These are phyloP conservation scores for Solea solea DNA, from an alignment of 2,113 vertebrate genomes.

Conservation along the genomic window DNA sequence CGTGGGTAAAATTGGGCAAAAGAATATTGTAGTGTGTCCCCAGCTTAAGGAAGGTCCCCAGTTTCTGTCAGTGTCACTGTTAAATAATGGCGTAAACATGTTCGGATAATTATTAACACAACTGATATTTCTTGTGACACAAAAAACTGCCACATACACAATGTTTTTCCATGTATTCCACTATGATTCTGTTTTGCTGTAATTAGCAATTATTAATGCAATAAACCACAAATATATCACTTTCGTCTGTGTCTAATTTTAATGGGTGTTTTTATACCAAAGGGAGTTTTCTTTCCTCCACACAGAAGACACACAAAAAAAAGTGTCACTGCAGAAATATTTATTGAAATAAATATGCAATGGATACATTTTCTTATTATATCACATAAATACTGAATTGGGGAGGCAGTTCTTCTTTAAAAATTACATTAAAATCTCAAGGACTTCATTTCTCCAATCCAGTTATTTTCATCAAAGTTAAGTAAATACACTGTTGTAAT, in stretches of 20 bases:
- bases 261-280: not conserved
- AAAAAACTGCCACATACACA: too few relatives aligned
- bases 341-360: conserved; percentile 83
- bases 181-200: not conserved
- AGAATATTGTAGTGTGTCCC: too few relatives aligned
- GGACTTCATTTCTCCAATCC: conserved; percentile 58
- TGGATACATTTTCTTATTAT: conserved; percentile 74
- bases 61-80: too few relatives aligned
- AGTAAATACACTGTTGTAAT: conserved; percentile 39
- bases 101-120: not conserved
- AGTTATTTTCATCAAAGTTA: conserved; percentile 44
- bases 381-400: conserved; percentile 80
- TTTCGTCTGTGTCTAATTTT: not conserved
- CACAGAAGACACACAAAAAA: conserved; percentile 24
- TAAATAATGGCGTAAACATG: too few relatives aligned
- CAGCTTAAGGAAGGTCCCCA: too few relatives aligned
- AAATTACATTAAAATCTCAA: conserved; percentile 48
- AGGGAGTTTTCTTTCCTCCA: not conserved
- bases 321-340: conserved; percentile 75
- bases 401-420: conserved; percentile 59
- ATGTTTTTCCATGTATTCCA: conserved; percentile 12
- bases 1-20: too few relatives aligned
- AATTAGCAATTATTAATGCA: conserved; percentile 16
- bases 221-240: conserved; percentile 23
- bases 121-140: conserved; percentile 1